A percentile compares a stretch with the other conserved stretches of the same genome.
phyloP scores from a whole-genome alignment of 1,140 invertebrate species.

The Pachyrhynchus sulphureomaculatus region DNA sequence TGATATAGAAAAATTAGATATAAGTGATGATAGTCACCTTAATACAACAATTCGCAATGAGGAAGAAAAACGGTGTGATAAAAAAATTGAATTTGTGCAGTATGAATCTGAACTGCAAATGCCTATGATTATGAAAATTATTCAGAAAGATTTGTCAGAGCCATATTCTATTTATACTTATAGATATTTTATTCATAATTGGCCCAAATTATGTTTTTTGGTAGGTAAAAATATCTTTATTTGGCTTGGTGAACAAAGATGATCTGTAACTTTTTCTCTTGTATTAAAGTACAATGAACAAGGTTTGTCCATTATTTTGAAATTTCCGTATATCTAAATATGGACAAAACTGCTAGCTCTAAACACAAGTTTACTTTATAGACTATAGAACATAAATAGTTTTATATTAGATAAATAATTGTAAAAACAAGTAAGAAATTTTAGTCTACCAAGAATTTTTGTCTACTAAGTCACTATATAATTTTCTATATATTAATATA shows the following conservation, averaged over 20 bases:
- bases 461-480: no score
- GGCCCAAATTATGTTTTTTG: conserved; percentile 98
- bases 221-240: conserved; percentile 56
- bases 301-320: no score
- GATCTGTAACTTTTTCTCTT: neutral
- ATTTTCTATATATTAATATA: no score
- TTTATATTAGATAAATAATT: no score
- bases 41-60: neutral
- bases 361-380: no score
- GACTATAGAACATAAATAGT: no score
- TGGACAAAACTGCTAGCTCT: no score
- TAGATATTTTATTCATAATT: conserved; percentile 99
- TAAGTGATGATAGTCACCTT: conserved; percentile 8
- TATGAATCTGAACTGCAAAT: conserved; percentile 90
- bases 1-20: conserved; percentile 22
- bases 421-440: no score
- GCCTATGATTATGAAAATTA: conserved; percentile 96
- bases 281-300: neutral
- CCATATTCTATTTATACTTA: conserved; percentile 99
- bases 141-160: conserved; percentile 98
- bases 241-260: neutral
- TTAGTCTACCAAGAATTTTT: no score
- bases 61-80: neutral
- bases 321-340: no score
- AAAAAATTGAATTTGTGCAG: conserved; percentile 63